These are phyloP conservation scores for Esox masquinongy DNA, from an alignment of 2,797 vertebrate genomes.

Conservation along the genomic window DNA sequence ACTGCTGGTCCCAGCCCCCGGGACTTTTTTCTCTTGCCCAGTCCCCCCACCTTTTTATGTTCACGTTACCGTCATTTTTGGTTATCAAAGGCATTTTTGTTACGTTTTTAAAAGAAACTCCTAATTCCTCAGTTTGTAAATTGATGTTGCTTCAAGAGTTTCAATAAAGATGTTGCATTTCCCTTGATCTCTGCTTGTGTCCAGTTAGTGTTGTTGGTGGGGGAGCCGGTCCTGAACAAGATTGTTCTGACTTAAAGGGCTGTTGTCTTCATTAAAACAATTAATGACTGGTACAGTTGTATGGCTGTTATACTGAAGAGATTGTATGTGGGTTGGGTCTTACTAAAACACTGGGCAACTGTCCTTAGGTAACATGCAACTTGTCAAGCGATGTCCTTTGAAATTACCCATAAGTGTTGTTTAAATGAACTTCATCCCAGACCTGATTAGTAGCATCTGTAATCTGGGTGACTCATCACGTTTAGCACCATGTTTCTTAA, in stretches of 20 bases:
- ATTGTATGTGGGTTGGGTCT: neutral
- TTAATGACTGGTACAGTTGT: neutral
- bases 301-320: neutral
- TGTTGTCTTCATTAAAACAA: neutral
- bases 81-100: constrained; percentile 50
- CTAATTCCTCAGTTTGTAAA: constrained; percentile 75
- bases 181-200: constrained; percentile 43
- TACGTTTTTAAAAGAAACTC: constrained; percentile 66
- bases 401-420: too few species aligned
- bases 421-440: too few species aligned
- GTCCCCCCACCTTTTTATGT: constrained; percentile 41
- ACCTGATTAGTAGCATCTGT: too few species aligned
- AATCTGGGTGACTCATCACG: too few species aligned
- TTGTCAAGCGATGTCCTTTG: too few species aligned
- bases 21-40: constrained; percentile 46
- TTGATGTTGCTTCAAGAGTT: constrained; percentile 82
- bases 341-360: neutral
- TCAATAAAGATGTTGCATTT: constrained; percentile 84
- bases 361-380: too few species aligned
- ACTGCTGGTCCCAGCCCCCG: constrained; percentile 72
- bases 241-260: neutral
- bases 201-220: neutral
- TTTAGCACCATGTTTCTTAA: too few species aligned
- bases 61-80: constrained; percentile 62
- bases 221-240: neutral